phyloP scores from a whole-genome alignment of 1,140 invertebrate genomes.

The Scaptomyza graminum region DNA sequence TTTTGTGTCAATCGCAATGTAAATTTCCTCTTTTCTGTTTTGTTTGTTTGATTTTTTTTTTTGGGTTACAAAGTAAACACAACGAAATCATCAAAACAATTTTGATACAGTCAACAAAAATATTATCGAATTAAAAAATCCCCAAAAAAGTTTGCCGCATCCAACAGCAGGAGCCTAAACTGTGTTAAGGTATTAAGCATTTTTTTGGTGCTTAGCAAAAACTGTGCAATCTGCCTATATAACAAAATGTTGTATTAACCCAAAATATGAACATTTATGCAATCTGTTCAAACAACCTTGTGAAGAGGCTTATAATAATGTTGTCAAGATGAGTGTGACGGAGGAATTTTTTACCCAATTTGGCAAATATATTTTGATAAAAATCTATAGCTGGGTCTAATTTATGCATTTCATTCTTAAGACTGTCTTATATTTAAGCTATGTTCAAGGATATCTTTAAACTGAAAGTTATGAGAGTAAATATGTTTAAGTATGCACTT shows the following conservation, averaged over 20 bases:
- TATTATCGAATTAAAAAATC: constrained; percentile 38
- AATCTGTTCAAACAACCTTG: not conserved
- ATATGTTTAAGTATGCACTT: not conserved
- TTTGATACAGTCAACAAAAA: constrained; percentile 48
- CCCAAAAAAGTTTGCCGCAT: not conserved
- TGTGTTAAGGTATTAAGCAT: constrained; percentile 4
- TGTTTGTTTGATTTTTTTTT: constrained; percentile 18
- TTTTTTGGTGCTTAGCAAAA: constrained; percentile 1
- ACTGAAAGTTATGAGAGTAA: not conserved
- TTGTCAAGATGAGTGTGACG: not conserved
- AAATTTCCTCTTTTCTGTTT: constrained; percentile 21
- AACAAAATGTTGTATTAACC: not conserved
- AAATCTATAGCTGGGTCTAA: not conserved
- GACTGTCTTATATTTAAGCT: not conserved
- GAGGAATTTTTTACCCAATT: not conserved
- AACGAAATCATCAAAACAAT: constrained; percentile 24
- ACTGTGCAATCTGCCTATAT: not conserved
- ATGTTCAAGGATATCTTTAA: not conserved
- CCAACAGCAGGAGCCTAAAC: not conserved
- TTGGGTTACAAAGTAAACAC: constrained; percentile 1
- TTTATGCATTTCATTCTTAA: not conserved
- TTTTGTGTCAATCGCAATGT: constrained; percentile 26
- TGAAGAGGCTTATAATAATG: not conserved
- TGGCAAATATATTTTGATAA: not conserved
- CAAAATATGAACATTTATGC: not conserved